A percentile compares a stretch with the other conserved stretches of the same genome.
phyloP scores from a whole-genome alignment of 92 coral and sea anemone genomes.

The Zoanthus solanderi region DNA sequence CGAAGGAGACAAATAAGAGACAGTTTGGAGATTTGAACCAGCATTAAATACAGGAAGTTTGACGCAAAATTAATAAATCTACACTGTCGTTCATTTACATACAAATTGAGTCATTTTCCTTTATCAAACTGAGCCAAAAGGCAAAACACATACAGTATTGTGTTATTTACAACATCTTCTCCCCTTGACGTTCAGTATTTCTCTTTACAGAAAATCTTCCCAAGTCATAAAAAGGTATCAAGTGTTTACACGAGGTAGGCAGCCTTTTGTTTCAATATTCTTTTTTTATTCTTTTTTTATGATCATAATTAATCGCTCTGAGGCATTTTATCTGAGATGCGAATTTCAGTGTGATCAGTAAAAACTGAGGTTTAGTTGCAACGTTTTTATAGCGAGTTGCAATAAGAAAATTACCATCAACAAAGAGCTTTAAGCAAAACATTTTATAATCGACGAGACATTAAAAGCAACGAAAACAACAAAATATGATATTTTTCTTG shows the following conservation, averaged over 20 bases:
- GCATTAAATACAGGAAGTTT: slow-evolving; percentile 27
- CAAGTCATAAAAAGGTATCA: slow-evolving; percentile 10
- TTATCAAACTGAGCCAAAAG: slow-evolving; percentile 23
- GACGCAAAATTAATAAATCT: slow-evolving; percentile 6
- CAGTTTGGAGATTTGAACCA: slow-evolving; percentile 22
- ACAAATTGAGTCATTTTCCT: slow-evolving; percentile 20
- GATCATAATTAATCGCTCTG: neutral
- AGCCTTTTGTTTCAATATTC: neutral
- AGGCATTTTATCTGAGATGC: neutral
- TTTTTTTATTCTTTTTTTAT: neutral
- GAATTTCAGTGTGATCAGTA: neutral
- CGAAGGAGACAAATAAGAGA: slow-evolving; percentile 20
- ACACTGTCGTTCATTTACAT: slow-evolving; percentile 26
- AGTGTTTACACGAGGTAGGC: neutral
- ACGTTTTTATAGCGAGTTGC: too few relatives aligned
- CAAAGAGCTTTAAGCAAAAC: too few relatives aligned
- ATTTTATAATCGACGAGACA: too few relatives aligned
- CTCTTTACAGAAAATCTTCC: neutral
- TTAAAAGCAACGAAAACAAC: too few relatives aligned
- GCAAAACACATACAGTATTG: neutral
- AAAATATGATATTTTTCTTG: too few relatives aligned
- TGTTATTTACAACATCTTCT: neutral
- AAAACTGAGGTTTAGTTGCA: too few relatives aligned
- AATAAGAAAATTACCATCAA: too few relatives aligned
- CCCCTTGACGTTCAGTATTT: slow-evolving; percentile 6